Evolutionary conservation across 2,888 invertebrate genomes (phyloP), one percentile per base, ranked within the genome.

Genomic region (Meandrusa payeni): DNA sequence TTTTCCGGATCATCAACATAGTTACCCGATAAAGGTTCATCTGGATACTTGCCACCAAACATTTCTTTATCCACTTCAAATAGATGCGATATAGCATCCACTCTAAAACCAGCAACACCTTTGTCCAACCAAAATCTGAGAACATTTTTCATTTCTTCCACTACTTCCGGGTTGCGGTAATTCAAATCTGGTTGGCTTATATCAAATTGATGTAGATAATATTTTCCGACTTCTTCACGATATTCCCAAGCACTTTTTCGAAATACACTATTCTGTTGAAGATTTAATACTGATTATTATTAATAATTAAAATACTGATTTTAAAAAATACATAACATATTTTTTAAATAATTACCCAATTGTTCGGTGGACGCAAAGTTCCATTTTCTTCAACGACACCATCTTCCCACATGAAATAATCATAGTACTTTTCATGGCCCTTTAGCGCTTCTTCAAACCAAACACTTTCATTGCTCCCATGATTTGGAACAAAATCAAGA

Each of bases 51-150:
- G 0, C 88, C 87, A 13, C 76, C 85, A 39, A 58, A 80, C 1
- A 66, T 41, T 13, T 62, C 61, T 42, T 87, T 88, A 24, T 86
- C 75, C 1, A 81, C 86, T 73, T 93, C 93, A 48, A 89, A 92
- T 23, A 93, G 64, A 74, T 91, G 91, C 50, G 86, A 75, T 5
- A 94, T 89, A 1, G 95, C 94, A 61, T 95, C 95, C 24, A 97
- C 89, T 54, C 97, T 91, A 62, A 97, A 96, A 0, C 97, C 98
- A 62, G 95, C 94, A 0, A 97, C 92, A 0, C 96, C 97, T 62
- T 91, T 91, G 11, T 92, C 90, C 31, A 97, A 66, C 97, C 97
- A 98, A 64, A 92, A 96, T 13, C 85, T 81, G 13, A 97, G 58
- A 1, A 93, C 89, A 6, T 91, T 89, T 89, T 89, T 85, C 83